phyloP scores from a whole-genome alignment of 2,888 invertebrate genomes.

The Aromia moschata region DNA sequence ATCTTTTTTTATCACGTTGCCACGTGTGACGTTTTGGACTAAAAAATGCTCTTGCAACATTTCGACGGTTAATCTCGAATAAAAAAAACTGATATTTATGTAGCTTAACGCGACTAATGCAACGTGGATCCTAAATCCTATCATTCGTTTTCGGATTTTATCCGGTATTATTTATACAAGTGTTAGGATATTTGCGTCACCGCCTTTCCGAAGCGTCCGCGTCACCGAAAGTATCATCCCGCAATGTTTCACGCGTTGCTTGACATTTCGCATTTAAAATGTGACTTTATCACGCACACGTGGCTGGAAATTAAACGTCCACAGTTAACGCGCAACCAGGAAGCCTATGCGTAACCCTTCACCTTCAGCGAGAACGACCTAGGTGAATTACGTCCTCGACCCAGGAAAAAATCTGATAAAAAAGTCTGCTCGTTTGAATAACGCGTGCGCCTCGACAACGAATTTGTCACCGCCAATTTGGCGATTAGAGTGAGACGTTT shows the following conservation, averaged over 20 bases:
- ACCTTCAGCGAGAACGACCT: background rate
- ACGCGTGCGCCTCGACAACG: background rate
- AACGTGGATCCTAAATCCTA: too few relatives aligned
- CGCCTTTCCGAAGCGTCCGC: background rate
- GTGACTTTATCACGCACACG: constrained; percentile 17
- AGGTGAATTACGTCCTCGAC: background rate
- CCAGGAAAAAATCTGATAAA: background rate
- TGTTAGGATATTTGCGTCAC: constrained; percentile 6
- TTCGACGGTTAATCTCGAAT: too few relatives aligned
- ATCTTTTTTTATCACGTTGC: too few relatives aligned
- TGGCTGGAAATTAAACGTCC: constrained; percentile 15
- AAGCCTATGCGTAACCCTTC: background rate
- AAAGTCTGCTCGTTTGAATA: background rate
- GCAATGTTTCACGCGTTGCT: constrained; percentile 18
- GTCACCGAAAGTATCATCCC: constrained; percentile 20
- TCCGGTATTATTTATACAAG: constrained; percentile 9
- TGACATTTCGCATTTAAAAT: constrained; percentile 18
- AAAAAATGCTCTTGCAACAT: too few relatives aligned
- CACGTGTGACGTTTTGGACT: too few relatives aligned
- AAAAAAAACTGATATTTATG: too few relatives aligned
- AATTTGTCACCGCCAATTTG: background rate
- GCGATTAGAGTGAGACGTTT: background rate
- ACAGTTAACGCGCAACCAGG: background rate
- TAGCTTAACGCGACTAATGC: too few relatives aligned
- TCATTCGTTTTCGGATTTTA: constrained; percentile 7